Base-by-base conservation (phyloP, 92 coral and sea anemone genomes). In the Siderastrea radians region DNA sequence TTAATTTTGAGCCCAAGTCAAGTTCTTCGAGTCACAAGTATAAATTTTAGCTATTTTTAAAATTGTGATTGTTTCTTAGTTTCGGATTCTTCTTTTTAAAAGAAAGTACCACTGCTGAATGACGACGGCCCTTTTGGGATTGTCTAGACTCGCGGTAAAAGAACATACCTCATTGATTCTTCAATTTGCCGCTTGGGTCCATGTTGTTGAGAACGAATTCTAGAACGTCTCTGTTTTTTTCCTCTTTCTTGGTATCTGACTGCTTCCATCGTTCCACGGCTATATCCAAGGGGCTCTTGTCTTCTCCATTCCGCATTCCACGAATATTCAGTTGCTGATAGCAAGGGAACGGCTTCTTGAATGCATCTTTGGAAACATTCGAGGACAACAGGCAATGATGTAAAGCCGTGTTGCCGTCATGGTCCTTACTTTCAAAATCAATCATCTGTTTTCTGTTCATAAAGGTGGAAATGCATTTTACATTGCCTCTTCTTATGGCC, bases 401-500 rank as follows among this genome's bases (percentile, higher is more conserved):
- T 8, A 78, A 51, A 48, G 71, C 70, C 11, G 57, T 78, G 13
- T 78, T 78, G 6, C 49, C 73, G 4, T 80, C 75, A 38, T 6
- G 50, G n/a, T 80, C 84, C 3, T 6, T 46, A 38, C 62, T 80
- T n/a, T 7, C 5, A 10, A 63, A 48, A 1, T 11, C 4, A 8
- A 62, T 49, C 6, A 47, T 48, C 15, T 54, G 44, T 15, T 43
- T 45, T 15, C 86, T 43, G 0, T 72, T 72, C 26, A 0, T 80
- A 77, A 87, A 87, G 44, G 64, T 60, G 46, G 50, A 7, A 19
- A 87, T 44, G 17, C 74, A 53, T 51, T 2, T 87, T 17, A 45
- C 61, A 57, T 87, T 87, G 10, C 62, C 63, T 26, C 68, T 10
- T 5, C 52, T 73, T 9, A 87, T 71, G n/a, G 91, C 87, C 74